These are phyloP conservation scores for Oreochromis tanganicae DNA, from an alignment of 2,113 vertebrate species.

Conservation along the genomic window DNA sequence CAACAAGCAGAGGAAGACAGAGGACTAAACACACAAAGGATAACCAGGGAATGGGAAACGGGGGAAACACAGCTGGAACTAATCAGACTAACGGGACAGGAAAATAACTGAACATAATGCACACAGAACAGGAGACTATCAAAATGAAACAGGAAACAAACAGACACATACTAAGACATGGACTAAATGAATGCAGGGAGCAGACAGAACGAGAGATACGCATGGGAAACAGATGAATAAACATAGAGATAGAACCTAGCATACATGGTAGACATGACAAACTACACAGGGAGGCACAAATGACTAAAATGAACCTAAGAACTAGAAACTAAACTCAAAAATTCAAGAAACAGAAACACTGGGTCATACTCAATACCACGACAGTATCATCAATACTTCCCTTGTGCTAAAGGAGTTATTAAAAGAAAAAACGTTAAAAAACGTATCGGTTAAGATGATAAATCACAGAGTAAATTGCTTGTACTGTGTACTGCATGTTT, in stretches of 20 bases:
- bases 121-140: background rate
- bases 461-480: background rate
- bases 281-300: background rate
- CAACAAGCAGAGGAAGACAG: background rate
- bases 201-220: background rate
- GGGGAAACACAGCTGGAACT: background rate
- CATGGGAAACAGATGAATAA: background rate
- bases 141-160: background rate
- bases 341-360: background rate
- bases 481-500: background rate
- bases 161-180: background rate
- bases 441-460: accelerated
- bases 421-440: background rate
- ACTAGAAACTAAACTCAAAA: background rate
- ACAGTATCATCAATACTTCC: background rate
- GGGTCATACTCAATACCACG: background rate
- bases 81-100: background rate
- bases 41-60: background rate
- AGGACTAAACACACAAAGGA: background rate
- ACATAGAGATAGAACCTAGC: background rate
- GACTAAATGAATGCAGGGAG: background rate
- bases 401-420: background rate
- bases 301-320: background rate
- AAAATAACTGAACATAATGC: background rate
- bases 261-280: background rate